Conservation (phyloP, 2,888 invertebrate genomes). For the Caenorhabditis parvicauda region DNA sequence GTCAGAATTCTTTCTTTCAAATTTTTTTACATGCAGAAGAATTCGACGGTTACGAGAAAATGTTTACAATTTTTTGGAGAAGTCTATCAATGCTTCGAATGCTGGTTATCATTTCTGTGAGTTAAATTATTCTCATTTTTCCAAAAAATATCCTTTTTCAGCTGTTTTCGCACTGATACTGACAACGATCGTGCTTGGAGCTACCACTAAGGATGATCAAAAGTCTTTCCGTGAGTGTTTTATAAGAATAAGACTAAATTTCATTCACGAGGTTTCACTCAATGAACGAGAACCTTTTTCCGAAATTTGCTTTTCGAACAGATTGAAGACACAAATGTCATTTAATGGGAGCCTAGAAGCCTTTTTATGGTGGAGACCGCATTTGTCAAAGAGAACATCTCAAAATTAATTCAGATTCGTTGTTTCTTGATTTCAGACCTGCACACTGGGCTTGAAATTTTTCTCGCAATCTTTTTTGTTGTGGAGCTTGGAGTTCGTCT, state of each 20-base stretch:
- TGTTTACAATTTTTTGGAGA: constrained; percentile 46
- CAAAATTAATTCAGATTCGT: too few species aligned
- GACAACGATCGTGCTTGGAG: constrained; percentile 33
- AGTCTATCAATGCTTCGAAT: constrained; percentile 35
- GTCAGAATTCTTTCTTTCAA: too few species aligned
- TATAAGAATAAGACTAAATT: neutral
- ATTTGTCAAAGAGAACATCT: too few species aligned
- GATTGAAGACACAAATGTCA: neutral
- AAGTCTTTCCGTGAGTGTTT: neutral
- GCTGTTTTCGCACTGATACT: constrained; percentile 32
- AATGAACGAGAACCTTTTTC: neutral
- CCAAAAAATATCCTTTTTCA: constrained; percentile 8
- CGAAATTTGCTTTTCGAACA: neutral
- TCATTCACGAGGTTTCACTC: neutral
- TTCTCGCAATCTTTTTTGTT: constrained; percentile 47
- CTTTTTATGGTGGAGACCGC: too few species aligned
- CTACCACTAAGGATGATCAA: constrained; percentile 25
- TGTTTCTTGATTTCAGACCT: constrained; percentile 11
- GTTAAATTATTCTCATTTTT: constrained; percentile 1
- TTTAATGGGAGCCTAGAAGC: too few species aligned
- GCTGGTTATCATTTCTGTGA: constrained; percentile 44
- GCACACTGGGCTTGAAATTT: constrained; percentile 38
- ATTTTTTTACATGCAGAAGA: constrained; percentile 7
- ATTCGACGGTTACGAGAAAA: constrained; percentile 23
- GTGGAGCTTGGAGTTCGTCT: constrained; percentile 46